Base-by-base conservation (phyloP, 2,888 invertebrate genomes). In the Phrixothrix hirtus region DNA sequence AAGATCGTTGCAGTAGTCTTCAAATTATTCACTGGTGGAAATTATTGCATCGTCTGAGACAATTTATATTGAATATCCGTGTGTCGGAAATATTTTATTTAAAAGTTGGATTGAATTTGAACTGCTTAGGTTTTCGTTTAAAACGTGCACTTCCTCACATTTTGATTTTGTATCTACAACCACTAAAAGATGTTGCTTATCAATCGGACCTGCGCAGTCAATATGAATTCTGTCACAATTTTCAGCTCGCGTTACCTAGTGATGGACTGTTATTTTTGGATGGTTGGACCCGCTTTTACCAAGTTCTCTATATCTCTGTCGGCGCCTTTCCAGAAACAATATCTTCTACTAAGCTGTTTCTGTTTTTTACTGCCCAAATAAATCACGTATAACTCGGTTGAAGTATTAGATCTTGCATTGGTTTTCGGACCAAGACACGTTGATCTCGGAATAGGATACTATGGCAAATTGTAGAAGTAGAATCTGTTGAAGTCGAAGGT, bases 121-220 rank as follows among this genome's bases (percentile, higher is more conserved):
- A 10, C 29, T n/a, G 2, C n/a, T n/a, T n/a, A n/a, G n/a, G n/a
- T n/a, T n/a, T n/a, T n/a, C n/a, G n/a, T n/a, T n/a, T n/a, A n/a
- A n/a, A n/a, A n/a, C n/a, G n/a, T n/a, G n/a, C n/a, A n/a, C n/a
- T n/a, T n/a, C n/a, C n/a, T n/a, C n/a, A n/a, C n/a, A n/a, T 12
- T 12, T 12, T 12, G 31, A 31, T 2, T 12, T 12, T 12, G 31
- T 13, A 13, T 31, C 31, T 3, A 31, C 49, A 11, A 55, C 26
- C 9, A 60, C 50, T 9, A 61, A 37, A 11, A 60, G 32, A 42
- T 47, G 37, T 27, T 14, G 50, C 5, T 45, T 55, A 5, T 17
- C 36, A 15, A 63, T 27, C 14, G 66, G 67, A 53, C 66, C 64
- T 46, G 65, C 63, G 48, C 65, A n/a, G n/a, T n/a, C n/a, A n/a